phyloP scores from a whole-genome alignment of 2,113 vertebrate genomes.

The Engraulis encrasicolus region DNA sequence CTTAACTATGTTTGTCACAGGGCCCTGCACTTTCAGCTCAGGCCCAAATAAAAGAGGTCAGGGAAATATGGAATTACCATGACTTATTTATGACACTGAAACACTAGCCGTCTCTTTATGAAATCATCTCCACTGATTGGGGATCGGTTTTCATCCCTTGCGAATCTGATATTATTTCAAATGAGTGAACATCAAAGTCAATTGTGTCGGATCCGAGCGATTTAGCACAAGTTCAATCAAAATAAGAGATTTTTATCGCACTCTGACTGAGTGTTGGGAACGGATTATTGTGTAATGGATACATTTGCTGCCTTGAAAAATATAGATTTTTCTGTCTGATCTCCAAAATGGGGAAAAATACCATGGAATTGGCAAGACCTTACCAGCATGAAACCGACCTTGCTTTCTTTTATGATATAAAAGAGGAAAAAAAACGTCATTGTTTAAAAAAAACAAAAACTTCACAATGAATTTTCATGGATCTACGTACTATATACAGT shows the following conservation, averaged over 20 bases:
- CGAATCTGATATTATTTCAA: constrained; percentile 76
- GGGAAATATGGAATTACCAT: constrained; percentile 79
- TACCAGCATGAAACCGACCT: not conserved
- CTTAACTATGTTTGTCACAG: constrained; percentile 80
- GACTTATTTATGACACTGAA: constrained; percentile 81
- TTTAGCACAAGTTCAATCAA: constrained; percentile 78
- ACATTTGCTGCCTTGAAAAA: constrained; percentile 70
- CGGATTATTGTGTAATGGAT: constrained; percentile 78
- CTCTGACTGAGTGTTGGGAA: constrained; percentile 72
- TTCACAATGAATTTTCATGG: not conserved
- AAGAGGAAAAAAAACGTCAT: no score
- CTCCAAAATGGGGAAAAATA: constrained; percentile 27
- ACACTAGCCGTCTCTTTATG: constrained; percentile 72
- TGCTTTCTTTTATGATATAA: not conserved
- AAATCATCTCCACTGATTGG: constrained; percentile 74
- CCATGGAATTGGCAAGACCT: constrained; percentile 28
- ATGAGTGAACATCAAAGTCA: constrained; percentile 71
- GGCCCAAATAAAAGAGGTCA: constrained; percentile 75
- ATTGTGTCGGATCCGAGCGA: constrained; percentile 69
- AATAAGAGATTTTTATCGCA: constrained; percentile 76
- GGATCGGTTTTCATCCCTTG: constrained; percentile 49
- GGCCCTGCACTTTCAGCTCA: constrained; percentile 65
- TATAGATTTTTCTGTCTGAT: constrained; percentile 70
- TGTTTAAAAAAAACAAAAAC: not conserved
- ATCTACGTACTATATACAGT: no score